Evolutionary conservation across 92 coral and sea anemone genomes (phyloP).

Genomic region (Porites lobata): DNA sequence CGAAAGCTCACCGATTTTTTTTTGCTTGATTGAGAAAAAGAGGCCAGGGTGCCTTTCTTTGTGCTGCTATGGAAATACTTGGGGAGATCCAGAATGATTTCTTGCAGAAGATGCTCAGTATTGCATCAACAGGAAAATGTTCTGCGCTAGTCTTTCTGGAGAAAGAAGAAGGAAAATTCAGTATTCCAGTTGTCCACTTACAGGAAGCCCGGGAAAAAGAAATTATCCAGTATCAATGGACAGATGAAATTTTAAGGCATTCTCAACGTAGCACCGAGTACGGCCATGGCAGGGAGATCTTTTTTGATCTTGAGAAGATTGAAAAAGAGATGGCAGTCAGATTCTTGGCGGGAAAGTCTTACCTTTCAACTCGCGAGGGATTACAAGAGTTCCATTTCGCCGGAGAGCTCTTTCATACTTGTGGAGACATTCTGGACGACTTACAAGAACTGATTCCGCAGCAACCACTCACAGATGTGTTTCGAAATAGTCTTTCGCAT

Average conservation of each 20-base stretch:
- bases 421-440: slow-evolving; percentile 84
- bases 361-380: slow-evolving; percentile 76
- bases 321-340: slow-evolving; percentile 86
- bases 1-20: slow-evolving; percentile 78
- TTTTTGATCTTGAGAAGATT: slow-evolving; percentile 83
- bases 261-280: slow-evolving; percentile 57
- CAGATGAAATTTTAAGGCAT: slow-evolving; percentile 80
- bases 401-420: slow-evolving; percentile 91
- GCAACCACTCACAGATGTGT: slow-evolving; percentile 70
- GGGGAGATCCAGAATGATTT: slow-evolving; percentile 85
- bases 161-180: slow-evolving; percentile 57
- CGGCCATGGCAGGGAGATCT: slow-evolving; percentile 85
- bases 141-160: slow-evolving; percentile 81
- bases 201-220: slow-evolving; percentile 92
- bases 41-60: slow-evolving; percentile 77
- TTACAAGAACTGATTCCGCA: slow-evolving; percentile 82
- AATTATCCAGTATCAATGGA: slow-evolving; percentile 89
- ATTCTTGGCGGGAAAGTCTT: slow-evolving; percentile 84
- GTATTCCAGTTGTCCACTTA: slow-evolving; percentile 72
- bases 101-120: slow-evolving; percentile 73
- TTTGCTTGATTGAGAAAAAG: slow-evolving; percentile 83
- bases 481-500: slow-evolving; percentile 71
- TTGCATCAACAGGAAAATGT: slow-evolving; percentile 80
- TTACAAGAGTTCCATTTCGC: slow-evolving; percentile 88
- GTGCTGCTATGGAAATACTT: slow-evolving; percentile 74